These are phyloP conservation scores for Cantharis flavilabris DNA, from an alignment of 2,888 invertebrate genomes.

Conservation along the genomic window DNA sequence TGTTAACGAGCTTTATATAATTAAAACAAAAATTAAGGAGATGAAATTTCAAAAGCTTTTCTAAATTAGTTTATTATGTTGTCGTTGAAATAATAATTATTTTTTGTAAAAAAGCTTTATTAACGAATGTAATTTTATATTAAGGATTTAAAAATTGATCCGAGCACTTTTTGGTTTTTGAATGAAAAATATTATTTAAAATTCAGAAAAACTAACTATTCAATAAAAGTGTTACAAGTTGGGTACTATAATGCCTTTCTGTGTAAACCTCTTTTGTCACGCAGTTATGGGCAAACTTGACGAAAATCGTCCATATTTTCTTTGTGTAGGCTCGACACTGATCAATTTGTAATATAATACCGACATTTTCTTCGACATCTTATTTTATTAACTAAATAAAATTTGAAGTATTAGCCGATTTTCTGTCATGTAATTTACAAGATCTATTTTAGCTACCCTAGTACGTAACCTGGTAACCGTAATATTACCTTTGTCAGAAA, in stretches of 20 bases:
- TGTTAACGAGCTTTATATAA: background rate
- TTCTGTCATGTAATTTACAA: background rate
- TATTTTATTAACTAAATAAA: background rate
- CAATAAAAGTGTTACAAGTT: background rate
- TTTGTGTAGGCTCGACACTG: background rate
- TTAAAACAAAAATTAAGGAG: background rate
- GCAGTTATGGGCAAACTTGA: background rate
- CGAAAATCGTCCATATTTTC: background rate
- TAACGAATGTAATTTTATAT: background rate
- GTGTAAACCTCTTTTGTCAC: background rate
- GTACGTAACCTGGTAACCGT: background rate
- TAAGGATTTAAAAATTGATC: background rate
- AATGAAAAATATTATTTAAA: background rate
- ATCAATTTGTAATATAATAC: background rate
- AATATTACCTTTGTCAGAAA: no score
- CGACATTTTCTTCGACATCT: background rate
- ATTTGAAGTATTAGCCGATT: background rate
- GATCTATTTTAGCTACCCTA: background rate
- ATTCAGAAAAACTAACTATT: background rate
- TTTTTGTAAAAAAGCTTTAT: background rate
- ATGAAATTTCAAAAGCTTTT: background rate
- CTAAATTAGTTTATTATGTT: background rate
- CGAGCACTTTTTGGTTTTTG: background rate
- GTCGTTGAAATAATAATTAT: background rate
- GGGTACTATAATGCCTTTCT: background rate